phyloP scores from a whole-genome alignment of 2,797 vertebrate species.

The Anguilla marmorata region DNA sequence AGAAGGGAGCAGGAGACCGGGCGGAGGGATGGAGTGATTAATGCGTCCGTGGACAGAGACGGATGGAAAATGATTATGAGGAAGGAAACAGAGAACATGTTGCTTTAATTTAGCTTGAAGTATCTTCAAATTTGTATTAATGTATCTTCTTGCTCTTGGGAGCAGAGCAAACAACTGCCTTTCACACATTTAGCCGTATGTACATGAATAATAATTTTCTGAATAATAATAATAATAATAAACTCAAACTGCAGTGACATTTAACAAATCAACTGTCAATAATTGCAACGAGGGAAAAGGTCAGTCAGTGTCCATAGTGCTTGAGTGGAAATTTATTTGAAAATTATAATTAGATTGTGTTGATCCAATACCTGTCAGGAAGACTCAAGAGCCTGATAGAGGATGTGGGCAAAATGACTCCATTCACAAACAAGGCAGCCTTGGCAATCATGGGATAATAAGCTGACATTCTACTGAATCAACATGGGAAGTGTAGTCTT shows the following conservation, averaged over 20 bases:
- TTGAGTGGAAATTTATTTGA: neutral
- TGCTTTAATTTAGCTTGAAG: neutral
- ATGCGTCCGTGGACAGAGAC: neutral
- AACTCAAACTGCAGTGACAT: neutral
- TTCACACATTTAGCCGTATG: too few species aligned
- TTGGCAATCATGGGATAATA: neutral
- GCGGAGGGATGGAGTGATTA: neutral
- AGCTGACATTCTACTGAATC: neutral
- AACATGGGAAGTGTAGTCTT: neutral
- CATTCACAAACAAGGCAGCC: neutral
- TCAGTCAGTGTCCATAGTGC: neutral
- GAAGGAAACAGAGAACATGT: neutral
- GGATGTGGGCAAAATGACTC: neutral
- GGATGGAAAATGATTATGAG: neutral
- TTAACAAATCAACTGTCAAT: neutral
- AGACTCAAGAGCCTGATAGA: neutral
- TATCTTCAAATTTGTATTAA: neutral
- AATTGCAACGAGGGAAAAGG: neutral
- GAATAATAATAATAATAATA: neutral
- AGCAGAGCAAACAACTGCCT: neutral
- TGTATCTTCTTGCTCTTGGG: neutral
- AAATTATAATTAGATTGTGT: neutral
- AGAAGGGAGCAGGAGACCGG: neutral
- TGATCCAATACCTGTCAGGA: neutral
- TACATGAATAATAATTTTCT: neutral